These are phyloP conservation scores for Drosophila imparisetae DNA, from an alignment of 2,888 invertebrate genomes.

Conservation along the genomic window DNA sequence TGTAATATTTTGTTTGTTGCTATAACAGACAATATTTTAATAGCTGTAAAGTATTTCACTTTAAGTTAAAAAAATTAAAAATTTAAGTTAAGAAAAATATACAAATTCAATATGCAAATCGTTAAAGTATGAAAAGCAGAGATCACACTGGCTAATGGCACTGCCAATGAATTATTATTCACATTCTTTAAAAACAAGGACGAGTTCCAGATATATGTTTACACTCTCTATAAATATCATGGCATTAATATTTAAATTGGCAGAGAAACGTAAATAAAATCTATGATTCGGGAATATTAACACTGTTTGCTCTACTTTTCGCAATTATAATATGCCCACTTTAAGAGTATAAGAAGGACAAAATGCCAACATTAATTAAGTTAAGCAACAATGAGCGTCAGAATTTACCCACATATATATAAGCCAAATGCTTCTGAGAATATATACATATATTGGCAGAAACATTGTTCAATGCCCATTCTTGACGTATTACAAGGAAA, in stretches of 20 bases:
- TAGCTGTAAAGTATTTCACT: not conserved
- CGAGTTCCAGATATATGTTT: not conserved
- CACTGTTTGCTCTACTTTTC: not conserved
- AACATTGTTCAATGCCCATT: not conserved
- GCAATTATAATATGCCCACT: not conserved
- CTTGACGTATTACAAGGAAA: constrained; percentile 2
- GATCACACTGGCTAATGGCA: not conserved
- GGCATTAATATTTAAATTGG: not conserved
- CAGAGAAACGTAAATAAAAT: not conserved
- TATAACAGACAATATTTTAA: not conserved
- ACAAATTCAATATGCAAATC: not conserved
- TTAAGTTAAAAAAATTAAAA: too few relatives aligned
- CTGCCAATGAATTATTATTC: not conserved
- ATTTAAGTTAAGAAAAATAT: not conserved
- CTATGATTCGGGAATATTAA: not conserved
- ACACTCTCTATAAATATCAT: not conserved
- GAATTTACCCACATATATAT: constrained; percentile 14
- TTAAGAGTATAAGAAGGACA: not conserved
- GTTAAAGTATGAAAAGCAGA: not conserved
- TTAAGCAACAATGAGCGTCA: constrained; percentile 9
- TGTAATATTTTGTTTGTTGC: not conserved
- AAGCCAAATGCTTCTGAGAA: not conserved
- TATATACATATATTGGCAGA: not conserved
- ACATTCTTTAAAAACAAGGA: not conserved
- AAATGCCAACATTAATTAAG: constrained; percentile 16